Percentiles rank a stretch among this genome's conserved stretches.
Evolutionary conservation across 2,113 vertebrate genomes (phyloP).

Genomic region (Collichthys lucidus): DNA sequence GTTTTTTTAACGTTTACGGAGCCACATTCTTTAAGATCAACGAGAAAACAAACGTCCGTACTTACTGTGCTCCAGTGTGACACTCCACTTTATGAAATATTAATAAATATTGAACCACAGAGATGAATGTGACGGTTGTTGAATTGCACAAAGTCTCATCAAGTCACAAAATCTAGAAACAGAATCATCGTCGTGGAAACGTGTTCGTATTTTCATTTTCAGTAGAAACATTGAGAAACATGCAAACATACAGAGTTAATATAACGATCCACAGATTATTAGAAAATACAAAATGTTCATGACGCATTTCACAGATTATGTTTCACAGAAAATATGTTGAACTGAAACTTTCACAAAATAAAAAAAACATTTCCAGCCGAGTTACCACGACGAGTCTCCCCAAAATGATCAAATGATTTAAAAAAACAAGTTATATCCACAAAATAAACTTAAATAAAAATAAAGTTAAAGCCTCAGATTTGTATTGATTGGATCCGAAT

Average conservation of each 20-base stretch:
- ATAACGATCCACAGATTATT: neutral
- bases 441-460: too few species aligned
- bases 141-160: constrained; percentile 25
- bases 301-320: neutral
- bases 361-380: neutral
- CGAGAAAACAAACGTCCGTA: neutral
- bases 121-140: neutral
- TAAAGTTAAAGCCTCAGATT: neutral
- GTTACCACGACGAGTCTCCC: neutral
- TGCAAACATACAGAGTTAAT: neutral
- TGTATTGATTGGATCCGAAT: neutral
- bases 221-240: constrained; percentile 1
- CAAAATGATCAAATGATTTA: neutral
- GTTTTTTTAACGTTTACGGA: neutral
- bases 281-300: neutral
- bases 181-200: neutral
- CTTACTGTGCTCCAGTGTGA: constrained; percentile 43
- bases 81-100: neutral
- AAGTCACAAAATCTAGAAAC: constrained; percentile 17
- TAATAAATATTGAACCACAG: neutral
- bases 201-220: neutral
- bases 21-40: constrained; percentile 4
- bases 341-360: neutral
- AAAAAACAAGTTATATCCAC: neutral
- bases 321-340: neutral